Base-by-base conservation (phyloP, 2,797 vertebrate genomes). In the Mus spretus region DNA sequence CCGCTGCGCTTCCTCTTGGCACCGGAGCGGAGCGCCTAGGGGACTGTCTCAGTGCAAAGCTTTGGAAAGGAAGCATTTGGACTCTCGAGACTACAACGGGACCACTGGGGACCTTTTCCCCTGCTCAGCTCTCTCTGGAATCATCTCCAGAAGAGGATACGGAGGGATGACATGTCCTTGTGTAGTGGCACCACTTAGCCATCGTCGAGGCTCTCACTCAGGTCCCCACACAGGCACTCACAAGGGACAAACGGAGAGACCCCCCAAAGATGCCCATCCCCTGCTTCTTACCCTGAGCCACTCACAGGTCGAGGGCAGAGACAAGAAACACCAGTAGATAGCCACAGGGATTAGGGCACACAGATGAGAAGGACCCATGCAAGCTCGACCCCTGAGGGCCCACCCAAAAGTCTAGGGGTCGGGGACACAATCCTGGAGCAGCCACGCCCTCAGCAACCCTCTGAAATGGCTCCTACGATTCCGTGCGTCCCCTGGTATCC, bases 41-140 rank as follows among this genome's bases (percentile, higher is more conserved):
- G 0, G 17, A 77, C 28, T 1, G 26, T 0, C 57, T 80, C 22
- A 0, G 59, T 13, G 34, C 12, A 24, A n/a, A 47, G 28, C 57
- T 83, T 65, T 65, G 86, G n/a, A 57, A 89, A 10, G 50, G 20
- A 40, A 12, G 28, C 28, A 31, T 24, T 3, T 50, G 79, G 50
- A 72, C 4, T 2, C 19, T 31, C 1, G 1, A 0, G 6, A 34
- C 26, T n/a, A 13, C 65, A 4, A 22, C 11, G 5, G 22, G 12
- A 40, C 44, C 12, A 5, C 88, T 0, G 2, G 53, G 14, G 17
- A 47, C 28, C 12, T 70, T 24, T 20, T 1, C 6, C 37, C n/a
- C 31, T 7, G 22, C 3, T 22, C 44, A 40, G 80, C 50, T 50
- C 12, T 57, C 6, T 1, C 1, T 1, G 22, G 10, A 6, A 83